Base-by-base conservation (phyloP, 2,888 invertebrate genomes). In the Heliconius cydno region DNA sequence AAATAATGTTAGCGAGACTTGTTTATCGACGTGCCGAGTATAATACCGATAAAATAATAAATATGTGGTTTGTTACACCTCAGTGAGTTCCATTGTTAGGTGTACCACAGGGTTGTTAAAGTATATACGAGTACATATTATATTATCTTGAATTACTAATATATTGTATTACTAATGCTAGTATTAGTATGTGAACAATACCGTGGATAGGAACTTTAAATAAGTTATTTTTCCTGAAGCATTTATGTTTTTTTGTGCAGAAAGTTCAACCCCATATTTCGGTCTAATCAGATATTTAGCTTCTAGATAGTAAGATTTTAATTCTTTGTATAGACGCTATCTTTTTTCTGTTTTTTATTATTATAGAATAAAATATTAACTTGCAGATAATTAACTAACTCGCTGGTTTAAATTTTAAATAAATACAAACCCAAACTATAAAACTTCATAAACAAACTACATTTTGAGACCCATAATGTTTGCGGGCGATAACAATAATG, bases 101-200 rank as follows among this genome's bases (percentile, higher is more conserved):
- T 70, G 46, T 70, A 38, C 68, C 34, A 9, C 76, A 68, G 52
- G 57, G 68, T 68, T 38, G 52, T 76, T 76, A 67, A 68, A 68
- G 76, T 38, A 25, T 68, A 30, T n/a, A 74, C 46, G 13, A 10
- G 25, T 66, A n/a, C 6, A 68, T 41, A 70, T 70, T 41, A 70
- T 70, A 70, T 46, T 70, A 30, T 68, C 34, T 76, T 68, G 60
- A 68, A 34, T 60, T 25, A 25, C n/a, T 25, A 46, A 7, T 70
- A 25, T 46, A 70, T 41, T 41, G 41, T 41, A 25, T 41, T 25
- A 70, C n/a, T 41, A 70, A 25, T 41, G 22, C 13, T 70, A 25
- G 57, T 41, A 41, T 70, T 70, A 41, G 57, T 41, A 41, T 70
- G 38, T 67, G 67, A 38, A 22, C 22, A 67, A 67, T 34, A 67